phyloP scores from a whole-genome alignment of 2,888 invertebrate species.

The Callosobruchus maculatus region DNA sequence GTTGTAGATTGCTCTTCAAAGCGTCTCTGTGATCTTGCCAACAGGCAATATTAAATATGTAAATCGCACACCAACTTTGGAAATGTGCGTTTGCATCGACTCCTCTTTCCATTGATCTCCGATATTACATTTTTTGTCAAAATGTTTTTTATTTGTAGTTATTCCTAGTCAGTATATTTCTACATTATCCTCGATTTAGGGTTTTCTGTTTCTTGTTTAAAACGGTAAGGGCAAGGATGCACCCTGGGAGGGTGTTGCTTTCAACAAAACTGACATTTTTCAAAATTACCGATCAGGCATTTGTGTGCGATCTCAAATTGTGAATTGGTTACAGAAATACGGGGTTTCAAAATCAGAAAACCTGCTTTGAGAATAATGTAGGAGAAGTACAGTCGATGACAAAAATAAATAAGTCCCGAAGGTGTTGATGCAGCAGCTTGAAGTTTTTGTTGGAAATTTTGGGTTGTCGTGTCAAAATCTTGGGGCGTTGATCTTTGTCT shows the following conservation, averaged over 20 bases:
- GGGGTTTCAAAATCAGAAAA: neutral
- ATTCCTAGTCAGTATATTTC: constrained; percentile 49
- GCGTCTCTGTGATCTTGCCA: constrained; percentile 50
- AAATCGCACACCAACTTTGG: constrained; percentile 36
- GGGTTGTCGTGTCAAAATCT: neutral
- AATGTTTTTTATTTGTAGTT: constrained; percentile 38
- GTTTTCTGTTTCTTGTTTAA: too few relatives aligned
- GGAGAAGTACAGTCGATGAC: neutral
- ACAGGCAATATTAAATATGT: constrained; percentile 42
- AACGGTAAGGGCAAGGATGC: too few relatives aligned
- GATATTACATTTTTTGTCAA: constrained; percentile 28
- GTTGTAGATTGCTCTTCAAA: constrained; percentile 50
- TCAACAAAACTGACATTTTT: too few relatives aligned
- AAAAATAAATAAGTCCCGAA: neutral
- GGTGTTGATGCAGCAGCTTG: neutral
- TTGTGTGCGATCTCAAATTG: neutral
- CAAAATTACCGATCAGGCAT: too few relatives aligned
- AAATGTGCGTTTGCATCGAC: constrained; percentile 35
- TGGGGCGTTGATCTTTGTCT: neutral
- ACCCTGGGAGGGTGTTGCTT: too few relatives aligned
- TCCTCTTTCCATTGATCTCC: constrained; percentile 47
- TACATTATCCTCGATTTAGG: constrained; percentile 37
- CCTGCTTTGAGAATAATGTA: neutral
- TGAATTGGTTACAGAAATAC: neutral
- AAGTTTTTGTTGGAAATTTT: neutral